Evolutionary conservation across 2,888 invertebrate genomes (phyloP).

Genomic region (Trachelus troglodyta): DNA sequence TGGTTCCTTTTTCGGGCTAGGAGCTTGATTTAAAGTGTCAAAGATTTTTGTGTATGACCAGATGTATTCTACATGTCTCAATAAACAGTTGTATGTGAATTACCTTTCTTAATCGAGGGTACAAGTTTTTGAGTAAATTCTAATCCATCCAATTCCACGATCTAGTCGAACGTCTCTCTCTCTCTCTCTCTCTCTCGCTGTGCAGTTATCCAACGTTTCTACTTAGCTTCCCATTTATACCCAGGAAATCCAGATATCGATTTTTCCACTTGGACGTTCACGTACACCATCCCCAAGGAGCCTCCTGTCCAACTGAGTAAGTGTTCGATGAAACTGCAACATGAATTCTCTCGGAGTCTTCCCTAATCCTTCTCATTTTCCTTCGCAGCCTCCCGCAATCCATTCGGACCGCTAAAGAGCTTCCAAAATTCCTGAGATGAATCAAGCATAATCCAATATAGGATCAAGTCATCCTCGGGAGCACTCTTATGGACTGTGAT

Average conservation of each 20-base stretch:
- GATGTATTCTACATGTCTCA: conserved; percentile 72
- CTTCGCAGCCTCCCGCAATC: neutral
- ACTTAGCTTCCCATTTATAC: conserved; percentile 5
- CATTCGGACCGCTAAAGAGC: neutral
- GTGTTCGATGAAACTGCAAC: neutral
- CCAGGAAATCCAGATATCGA: neutral
- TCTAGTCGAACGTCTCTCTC: neutral
- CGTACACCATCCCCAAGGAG: neutral
- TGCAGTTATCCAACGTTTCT: neutral
- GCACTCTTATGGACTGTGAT: neutral
- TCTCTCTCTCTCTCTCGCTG: neutral
- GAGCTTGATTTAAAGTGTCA: conserved; percentile 67
- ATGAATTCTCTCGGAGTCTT: neutral
- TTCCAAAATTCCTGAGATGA: neutral
- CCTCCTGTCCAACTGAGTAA: neutral
- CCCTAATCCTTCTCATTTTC: neutral
- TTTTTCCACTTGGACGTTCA: neutral
- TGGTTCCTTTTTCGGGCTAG: conserved; percentile 65
- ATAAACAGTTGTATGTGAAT: conserved; percentile 77
- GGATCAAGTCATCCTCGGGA: neutral
- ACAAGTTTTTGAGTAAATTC: conserved; percentile 21
- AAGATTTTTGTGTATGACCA: conserved; percentile 68
- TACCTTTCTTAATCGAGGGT: conserved; percentile 64
- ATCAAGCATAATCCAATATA: neutral
- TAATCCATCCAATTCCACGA: neutral